These are phyloP conservation scores for Drosophila longiperda DNA, from an alignment of 2,888 invertebrate genomes.

Conservation along the genomic window DNA sequence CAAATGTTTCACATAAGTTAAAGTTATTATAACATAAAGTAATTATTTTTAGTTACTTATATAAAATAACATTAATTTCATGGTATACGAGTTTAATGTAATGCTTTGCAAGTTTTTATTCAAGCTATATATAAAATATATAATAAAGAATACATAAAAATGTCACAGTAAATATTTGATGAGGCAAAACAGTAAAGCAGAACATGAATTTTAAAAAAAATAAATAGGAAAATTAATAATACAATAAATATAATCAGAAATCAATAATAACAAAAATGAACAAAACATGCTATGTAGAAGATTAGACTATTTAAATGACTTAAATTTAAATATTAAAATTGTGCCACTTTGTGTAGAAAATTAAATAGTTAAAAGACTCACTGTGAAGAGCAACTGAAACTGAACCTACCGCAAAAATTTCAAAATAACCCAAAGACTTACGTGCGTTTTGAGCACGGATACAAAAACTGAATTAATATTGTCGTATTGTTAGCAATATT, in stretches of 20 bases:
- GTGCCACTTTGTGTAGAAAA: background rate
- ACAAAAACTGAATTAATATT: slow-evolving; percentile 29
- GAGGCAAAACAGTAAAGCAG: background rate
- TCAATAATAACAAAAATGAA: background rate
- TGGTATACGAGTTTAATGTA: background rate
- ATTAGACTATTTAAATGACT: background rate
- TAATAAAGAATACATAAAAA: background rate
- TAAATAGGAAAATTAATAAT: background rate
- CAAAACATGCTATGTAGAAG: background rate
- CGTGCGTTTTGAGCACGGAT: slow-evolving; percentile 17
- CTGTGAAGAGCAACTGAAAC: slow-evolving; percentile 24
- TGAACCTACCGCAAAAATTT: slow-evolving; percentile 72
- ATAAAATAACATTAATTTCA: background rate
- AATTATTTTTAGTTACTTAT: background rate
- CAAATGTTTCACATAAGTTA: background rate
- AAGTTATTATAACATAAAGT: background rate
- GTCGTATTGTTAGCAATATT: slow-evolving; percentile 50
- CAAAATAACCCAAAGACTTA: slow-evolving; percentile 18
- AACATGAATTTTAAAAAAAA: background rate
- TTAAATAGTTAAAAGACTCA: background rate
- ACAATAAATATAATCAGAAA: too few species aligned
- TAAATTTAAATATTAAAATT: too few species aligned
- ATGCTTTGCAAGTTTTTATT: background rate
- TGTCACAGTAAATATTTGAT: background rate
- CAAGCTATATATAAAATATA: background rate